Evolutionary conservation across 2,888 invertebrate species (phyloP).

Genomic region (Cantharis rufa): DNA sequence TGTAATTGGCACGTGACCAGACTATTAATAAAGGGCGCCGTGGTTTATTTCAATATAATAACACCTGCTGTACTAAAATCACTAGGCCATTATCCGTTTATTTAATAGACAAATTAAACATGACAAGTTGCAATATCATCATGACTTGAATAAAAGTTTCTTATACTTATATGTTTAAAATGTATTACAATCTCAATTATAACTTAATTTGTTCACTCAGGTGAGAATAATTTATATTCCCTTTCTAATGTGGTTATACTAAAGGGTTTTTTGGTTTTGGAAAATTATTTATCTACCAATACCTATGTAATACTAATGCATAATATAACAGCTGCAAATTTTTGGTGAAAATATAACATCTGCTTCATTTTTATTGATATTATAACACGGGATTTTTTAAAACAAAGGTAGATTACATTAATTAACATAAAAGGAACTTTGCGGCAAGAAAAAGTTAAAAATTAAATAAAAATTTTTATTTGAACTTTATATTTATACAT

Average conservation of each 20-base stretch:
- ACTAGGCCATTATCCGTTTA: constrained; percentile 39
- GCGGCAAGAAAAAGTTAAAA: background rate
- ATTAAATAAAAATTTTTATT: background rate
- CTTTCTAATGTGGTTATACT: background rate
- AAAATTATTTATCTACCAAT: background rate
- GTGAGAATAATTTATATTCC: constrained; percentile 6
- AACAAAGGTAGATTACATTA: background rate
- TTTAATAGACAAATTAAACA: constrained; percentile 45
- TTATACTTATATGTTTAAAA: constrained; percentile 8
- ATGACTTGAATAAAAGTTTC: constrained; percentile 17
- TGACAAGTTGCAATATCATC: constrained; percentile 45
- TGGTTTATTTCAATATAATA: constrained; percentile 37
- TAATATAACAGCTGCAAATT: constrained; percentile 7
- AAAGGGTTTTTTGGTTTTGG: background rate
- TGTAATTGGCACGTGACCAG: constrained; percentile 31
- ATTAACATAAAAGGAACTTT: background rate
- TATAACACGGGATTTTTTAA: background rate
- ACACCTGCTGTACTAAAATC: constrained; percentile 45
- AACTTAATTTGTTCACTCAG: constrained; percentile 18
- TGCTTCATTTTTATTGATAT: background rate
- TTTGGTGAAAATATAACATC: constrained; percentile 1
- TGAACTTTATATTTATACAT: background rate
- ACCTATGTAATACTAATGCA: background rate
- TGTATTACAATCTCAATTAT: constrained; percentile 16
- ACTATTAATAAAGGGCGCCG: constrained; percentile 36